Conservation (phyloP, 2,113 vertebrate species). For the Tenebrosternarchus preto region DNA sequence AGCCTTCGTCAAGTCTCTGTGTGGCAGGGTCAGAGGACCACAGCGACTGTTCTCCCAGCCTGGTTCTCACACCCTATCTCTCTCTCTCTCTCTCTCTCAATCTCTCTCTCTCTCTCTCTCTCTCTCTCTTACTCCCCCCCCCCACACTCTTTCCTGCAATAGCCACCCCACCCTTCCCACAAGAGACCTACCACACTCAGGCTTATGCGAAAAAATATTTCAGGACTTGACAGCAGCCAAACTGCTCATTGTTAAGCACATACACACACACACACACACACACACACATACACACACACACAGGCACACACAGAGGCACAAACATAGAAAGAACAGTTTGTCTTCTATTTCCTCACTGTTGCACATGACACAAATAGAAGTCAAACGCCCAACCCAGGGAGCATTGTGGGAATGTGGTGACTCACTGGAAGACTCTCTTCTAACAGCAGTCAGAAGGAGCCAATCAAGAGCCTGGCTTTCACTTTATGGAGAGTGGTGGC, state of each 20-base stretch:
- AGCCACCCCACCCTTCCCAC: conserved; percentile 38
- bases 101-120: conserved; percentile 10
- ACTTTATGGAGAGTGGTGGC: conserved; percentile 38
- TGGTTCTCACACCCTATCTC: conserved; percentile 21
- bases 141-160: conserved; percentile 26
- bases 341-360: conserved; percentile 31
- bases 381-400: conserved; percentile 31
- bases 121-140: background rate
- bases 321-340: conserved; percentile 27
- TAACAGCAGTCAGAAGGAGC: conserved; percentile 14
- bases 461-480: conserved; percentile 35
- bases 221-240: background rate
- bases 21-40: conserved; percentile 30
- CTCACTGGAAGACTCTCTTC: conserved; percentile 36
- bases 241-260: conserved; percentile 31
- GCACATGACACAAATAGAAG: conserved; percentile 38
- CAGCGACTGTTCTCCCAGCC: conserved; percentile 17
- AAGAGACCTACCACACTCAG: conserved; percentile 26
- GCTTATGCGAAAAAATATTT: conserved; percentile 32
- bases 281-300: conserved; percentile 29
- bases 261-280: conserved; percentile 25
- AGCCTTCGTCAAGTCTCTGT: conserved; percentile 31
- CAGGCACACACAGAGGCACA: conserved; percentile 35
- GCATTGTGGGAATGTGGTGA: conserved; percentile 49
- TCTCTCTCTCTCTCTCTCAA: conserved; percentile 32